Evolutionary conservation across 2,113 vertebrate genomes (phyloP), one percentile per base, ranked within the genome.

Genomic region (Labeo rohita): DNA sequence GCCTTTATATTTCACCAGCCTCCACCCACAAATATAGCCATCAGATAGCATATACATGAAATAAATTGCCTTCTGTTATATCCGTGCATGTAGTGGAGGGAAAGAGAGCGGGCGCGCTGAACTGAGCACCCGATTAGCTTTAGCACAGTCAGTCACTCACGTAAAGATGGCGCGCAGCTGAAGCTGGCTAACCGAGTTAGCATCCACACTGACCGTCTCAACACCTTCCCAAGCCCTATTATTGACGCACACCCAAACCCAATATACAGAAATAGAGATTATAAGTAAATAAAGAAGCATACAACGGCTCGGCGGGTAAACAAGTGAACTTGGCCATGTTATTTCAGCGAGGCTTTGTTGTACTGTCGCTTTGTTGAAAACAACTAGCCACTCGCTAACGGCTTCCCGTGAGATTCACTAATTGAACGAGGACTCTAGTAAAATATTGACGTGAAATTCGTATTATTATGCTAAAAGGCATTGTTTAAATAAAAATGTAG

Each of bases 321-420:
- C 12, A 18, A 39, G 10, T 50, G 21, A 59, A 15, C 50, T 23
- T 59, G 18, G 4, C 6, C 7, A 16, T 45, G 18, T 23, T 73
- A 59, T 56, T 72, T 59, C 12, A 84, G 50, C 21, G 36, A 73
- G 28, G 66, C 77, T 81, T 95, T 95, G 93, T 95, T 95, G 91
- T 91, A 91, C 91, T 94, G 93, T 93, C 84, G 93, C 92, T 90
- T 90, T 92, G 90, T 92, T 88, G 84, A 89, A 91, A 89, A 90
- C 84, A 92, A 84, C 82, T 84, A 84, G 82, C 82, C 50, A 6
- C 18, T 73, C 3, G 82, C 82, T 84, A 81, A 87, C 47, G 49
- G 59, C 12, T 83, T 87, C 0, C 23, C 68, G 87, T 86, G 88
- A 88, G 87, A 91, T 86, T 89, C 73, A 91, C 91, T 72, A 76